Evolutionary conservation across 1,140 invertebrate genomes (phyloP).

Genomic region (Onthophagus taurus): DNA sequence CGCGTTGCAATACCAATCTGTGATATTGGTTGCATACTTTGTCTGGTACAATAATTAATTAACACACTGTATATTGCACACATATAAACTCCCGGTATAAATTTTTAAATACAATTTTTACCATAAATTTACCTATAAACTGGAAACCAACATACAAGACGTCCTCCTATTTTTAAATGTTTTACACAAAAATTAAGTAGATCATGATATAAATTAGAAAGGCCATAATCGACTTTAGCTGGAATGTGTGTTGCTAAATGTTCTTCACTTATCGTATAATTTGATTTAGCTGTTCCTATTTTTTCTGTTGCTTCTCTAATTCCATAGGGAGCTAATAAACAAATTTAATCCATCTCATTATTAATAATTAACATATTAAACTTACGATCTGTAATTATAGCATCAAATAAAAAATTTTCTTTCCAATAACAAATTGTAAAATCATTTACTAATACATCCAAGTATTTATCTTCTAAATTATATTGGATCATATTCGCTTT

Average conservation of each 20-base stretch:
- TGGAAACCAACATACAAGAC: slow-evolving; percentile 89
- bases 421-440: slow-evolving; percentile 76
- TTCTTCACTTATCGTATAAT: slow-evolving; percentile 51
- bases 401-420: slow-evolving; percentile 59
- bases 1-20: no score
- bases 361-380: no score
- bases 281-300: slow-evolving; percentile 57
- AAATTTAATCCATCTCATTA: no score
- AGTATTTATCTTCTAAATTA: slow-evolving; percentile 58
- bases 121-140: slow-evolving; percentile 54
- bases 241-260: slow-evolving; percentile 65
- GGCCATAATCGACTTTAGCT: slow-evolving; percentile 75
- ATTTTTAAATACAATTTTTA: no score
- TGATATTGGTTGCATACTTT: no score
- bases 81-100: no score
- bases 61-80: no score
- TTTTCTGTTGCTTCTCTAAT: slow-evolving; percentile 84
- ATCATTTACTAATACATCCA: slow-evolving; percentile 87
- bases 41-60: no score
- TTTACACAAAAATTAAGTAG: slow-evolving; percentile 71
- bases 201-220: slow-evolving; percentile 74
- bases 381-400: slow-evolving; percentile 93
- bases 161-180: slow-evolving; percentile 63
- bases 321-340: slow-evolving; percentile 80
- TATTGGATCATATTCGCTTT: slow-evolving; percentile 81